Percentiles rank a stretch among this genome's conserved stretches.
Conservation (phyloP, 2,113 vertebrate species). For the Lophura nycthemera region DNA sequence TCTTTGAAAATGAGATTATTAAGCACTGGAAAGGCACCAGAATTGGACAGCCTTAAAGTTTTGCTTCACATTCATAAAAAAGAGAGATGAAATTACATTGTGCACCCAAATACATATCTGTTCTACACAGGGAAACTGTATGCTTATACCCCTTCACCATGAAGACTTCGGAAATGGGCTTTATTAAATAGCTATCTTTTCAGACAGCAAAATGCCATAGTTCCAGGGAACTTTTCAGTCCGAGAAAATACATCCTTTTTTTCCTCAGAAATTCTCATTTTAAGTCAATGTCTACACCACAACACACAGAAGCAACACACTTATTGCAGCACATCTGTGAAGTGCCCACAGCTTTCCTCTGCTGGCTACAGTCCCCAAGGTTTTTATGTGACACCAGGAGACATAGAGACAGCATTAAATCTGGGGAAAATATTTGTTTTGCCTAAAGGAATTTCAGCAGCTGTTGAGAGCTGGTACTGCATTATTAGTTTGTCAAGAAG, state of each 20-base stretch:
- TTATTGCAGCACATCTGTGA: not conserved
- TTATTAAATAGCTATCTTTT: not conserved
- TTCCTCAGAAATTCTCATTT: not conserved
- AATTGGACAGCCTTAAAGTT: not conserved
- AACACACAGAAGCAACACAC: not conserved
- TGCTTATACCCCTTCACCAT: not conserved
- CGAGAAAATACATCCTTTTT: rapidly evolving
- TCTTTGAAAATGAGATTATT: not conserved
- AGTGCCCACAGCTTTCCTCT: not conserved
- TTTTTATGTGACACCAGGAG: not conserved
- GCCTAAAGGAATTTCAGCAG: not conserved
- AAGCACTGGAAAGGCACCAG: not conserved
- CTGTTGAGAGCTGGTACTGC: not conserved
- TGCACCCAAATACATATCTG: rapidly evolving
- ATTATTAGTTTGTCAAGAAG: not conserved
- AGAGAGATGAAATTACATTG: not conserved
- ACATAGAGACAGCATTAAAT: not conserved
- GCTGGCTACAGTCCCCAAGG: rapidly evolving
- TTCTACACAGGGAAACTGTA: not conserved
- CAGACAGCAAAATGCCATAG: not conserved
- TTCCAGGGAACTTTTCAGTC: not conserved
- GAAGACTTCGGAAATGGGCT: not conserved
- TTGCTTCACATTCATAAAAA: not conserved
- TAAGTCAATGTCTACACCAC: not conserved
- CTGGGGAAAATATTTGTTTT: not conserved